Percentiles rank a stretch among this genome's conserved stretches.
Evolutionary conservation across 2,888 invertebrate genomes (phyloP).

Genomic region (Alcis repandata): DNA sequence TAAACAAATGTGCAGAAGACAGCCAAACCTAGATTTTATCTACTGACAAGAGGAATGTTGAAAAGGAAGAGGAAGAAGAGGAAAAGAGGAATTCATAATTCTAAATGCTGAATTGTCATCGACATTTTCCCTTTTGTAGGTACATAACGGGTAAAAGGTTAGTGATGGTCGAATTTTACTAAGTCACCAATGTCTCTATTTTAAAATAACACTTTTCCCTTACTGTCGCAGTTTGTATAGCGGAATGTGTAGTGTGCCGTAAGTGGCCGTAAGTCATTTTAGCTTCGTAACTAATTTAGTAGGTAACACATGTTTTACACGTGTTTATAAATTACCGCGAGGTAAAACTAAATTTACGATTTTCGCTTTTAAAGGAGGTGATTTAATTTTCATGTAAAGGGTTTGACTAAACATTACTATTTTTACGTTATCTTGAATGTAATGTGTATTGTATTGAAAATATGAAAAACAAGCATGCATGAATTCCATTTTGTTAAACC

Average conservation of each 20-base stretch:
- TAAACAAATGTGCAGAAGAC: no score
- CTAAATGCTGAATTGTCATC: no score
- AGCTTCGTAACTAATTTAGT: slow-evolving; percentile 37
- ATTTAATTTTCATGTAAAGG: neutral
- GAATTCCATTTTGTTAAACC: neutral
- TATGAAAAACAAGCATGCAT: no score
- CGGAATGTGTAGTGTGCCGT: neutral
- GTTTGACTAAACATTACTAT: no score
- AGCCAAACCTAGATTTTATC: no score
- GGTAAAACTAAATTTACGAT: slow-evolving; percentile 20
- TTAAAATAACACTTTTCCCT: neutral
- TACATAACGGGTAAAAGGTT: no score
- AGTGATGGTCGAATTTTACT: no score
- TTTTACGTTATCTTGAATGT: no score
- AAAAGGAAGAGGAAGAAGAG: neutral
- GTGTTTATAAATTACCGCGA: slow-evolving; percentile 39
- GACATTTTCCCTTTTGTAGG: no score
- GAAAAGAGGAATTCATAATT: no score
- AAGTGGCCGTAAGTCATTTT: slow-evolving; percentile 38
- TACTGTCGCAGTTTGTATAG: slow-evolving; percentile 17
- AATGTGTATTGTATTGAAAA: no score
- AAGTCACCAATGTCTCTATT: neutral
- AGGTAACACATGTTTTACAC: slow-evolving; percentile 42
- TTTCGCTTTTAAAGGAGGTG: slow-evolving; percentile 7
- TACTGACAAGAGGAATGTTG: no score